A percentile compares a stretch with the other conserved stretches of the same genome.
Conservation (phyloP, 2,113 vertebrate genomes). For the Prietella phreatophila region DNA sequence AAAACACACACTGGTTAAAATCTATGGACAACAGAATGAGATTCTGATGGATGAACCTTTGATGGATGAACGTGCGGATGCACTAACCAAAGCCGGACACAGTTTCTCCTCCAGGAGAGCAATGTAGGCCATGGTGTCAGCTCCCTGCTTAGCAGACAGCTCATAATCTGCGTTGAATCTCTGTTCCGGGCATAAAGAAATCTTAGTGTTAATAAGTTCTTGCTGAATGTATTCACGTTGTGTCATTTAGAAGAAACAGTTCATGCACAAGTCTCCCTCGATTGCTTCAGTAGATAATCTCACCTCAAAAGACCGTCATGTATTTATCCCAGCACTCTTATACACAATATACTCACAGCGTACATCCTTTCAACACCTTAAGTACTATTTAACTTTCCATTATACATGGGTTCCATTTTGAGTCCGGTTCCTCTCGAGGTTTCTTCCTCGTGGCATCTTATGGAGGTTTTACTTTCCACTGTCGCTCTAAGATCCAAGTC, state of each 20-base stretch:
- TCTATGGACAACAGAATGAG: background rate
- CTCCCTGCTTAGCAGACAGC: slow-evolving; percentile 89
- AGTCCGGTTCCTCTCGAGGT: background rate
- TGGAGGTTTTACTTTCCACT: background rate
- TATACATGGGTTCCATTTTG: background rate
- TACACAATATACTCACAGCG: background rate
- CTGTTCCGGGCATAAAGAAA: slow-evolving; percentile 65
- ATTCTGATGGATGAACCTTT: background rate
- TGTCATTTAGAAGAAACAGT: background rate
- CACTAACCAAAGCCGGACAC: slow-evolving; percentile 83
- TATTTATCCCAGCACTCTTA: background rate
- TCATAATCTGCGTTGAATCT: slow-evolving; percentile 94
- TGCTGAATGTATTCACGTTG: background rate
- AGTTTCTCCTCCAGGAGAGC: slow-evolving; percentile 95
- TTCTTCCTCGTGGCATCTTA: background rate
- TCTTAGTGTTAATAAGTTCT: background rate
- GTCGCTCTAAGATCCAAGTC: background rate
- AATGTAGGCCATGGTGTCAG: slow-evolving; percentile 94
- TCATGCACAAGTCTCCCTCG: background rate
- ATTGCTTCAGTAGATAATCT: background rate
- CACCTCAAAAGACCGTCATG: background rate
- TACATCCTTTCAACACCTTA: background rate
- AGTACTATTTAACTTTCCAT: background rate
- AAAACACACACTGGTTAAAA: slow-evolving; percentile 37
- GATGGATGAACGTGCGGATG: background rate